A percentile compares a stretch with the other conserved stretches of the same genome.
These are phyloP conservation scores for Branchellion lobata DNA, from an alignment of 2,888 invertebrate genomes.

Conservation along the genomic window DNA sequence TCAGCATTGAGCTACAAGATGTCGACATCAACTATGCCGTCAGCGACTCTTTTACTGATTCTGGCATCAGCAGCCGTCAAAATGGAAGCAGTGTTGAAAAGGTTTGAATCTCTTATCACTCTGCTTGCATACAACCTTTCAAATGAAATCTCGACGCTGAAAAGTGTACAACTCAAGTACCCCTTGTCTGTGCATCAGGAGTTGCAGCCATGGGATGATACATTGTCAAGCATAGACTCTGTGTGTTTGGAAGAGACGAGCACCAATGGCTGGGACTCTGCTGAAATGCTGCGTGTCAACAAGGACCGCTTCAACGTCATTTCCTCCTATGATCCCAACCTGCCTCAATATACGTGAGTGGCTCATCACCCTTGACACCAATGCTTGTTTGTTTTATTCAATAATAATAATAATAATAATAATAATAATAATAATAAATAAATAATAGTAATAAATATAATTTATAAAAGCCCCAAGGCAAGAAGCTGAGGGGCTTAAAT, in stretches of 20 bases:
- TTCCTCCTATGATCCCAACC: slow-evolving; percentile 85
- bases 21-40: slow-evolving; percentile 34
- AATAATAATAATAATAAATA: too few species aligned
- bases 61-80: slow-evolving; percentile 3
- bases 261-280: slow-evolving; percentile 83
- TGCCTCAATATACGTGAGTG: slow-evolving; percentile 80
- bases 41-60: slow-evolving; percentile 30
- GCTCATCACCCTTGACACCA: too few species aligned
- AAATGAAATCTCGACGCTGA: too few species aligned
- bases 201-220: slow-evolving; percentile 36
- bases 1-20: background rate
- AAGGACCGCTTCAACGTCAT: slow-evolving; percentile 86
- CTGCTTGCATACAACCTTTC: too few species aligned
- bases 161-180: too few species aligned
- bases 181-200: background rate
- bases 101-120: too few species aligned
- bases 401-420: too few species aligned
- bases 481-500: too few species aligned
- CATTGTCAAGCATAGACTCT: background rate
- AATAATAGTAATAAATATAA: too few species aligned
- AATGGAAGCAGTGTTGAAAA: slow-evolving; percentile 24
- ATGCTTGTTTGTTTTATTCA: too few species aligned
- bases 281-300: slow-evolving; percentile 94
- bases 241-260: slow-evolving; percentile 19
- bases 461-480: too few species aligned